Evolutionary conservation across 2,113 vertebrate species (phyloP), one percentile per base, ranked within the genome.

Genomic region (Nymphicus hollandicus): DNA sequence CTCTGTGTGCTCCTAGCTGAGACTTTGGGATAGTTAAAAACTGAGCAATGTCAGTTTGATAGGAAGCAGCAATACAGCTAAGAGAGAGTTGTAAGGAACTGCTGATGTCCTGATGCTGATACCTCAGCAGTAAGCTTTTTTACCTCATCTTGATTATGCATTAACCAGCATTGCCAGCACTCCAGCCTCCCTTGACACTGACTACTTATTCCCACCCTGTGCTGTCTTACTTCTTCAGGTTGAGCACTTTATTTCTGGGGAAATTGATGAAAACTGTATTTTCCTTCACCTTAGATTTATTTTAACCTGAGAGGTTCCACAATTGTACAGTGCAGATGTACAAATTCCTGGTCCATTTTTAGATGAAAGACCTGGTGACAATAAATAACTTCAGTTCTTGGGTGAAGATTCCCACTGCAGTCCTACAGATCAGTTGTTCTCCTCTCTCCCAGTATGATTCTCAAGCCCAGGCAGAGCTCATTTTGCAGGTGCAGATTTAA

Each of bases 371-470:
- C 22, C 31, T 73, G 24, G 27, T 64, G 65, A 68, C 17, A 71
- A 33, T 31, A 76, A 22, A 18, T 31, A 83, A 6, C 19, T 56
- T 83, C n/a, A 31, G 4, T 29, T 58, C 22, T 70, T 87, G 35
- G 13, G 29, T 35, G 35, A 71, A 43, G 15, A 76, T 79, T 95
- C 71, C 55, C 33, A 28, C 8, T 35, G 25, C 23, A 60, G 3
- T 37, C 29, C 61, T 77, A 56, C 29, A 68, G 17, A 41, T 77
- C 37, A 63, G 53, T 65, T 56, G 22, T 63, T 80, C 13, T 58
- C 7, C 27, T 61, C 8, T 66, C n/a, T 79, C 49, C 28, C n/a
- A 17, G 5, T 18, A 41, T 0, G 0, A 19, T 77, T 81, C 44
- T 61, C 6, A 79, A 84, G 23, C 13, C 17, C 27, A 64, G 44